A percentile compares a stretch with the other conserved stretches of the same genome.
Conservation (phyloP, 2,113 vertebrate genomes). For the Hemichromis elongatus region DNA sequence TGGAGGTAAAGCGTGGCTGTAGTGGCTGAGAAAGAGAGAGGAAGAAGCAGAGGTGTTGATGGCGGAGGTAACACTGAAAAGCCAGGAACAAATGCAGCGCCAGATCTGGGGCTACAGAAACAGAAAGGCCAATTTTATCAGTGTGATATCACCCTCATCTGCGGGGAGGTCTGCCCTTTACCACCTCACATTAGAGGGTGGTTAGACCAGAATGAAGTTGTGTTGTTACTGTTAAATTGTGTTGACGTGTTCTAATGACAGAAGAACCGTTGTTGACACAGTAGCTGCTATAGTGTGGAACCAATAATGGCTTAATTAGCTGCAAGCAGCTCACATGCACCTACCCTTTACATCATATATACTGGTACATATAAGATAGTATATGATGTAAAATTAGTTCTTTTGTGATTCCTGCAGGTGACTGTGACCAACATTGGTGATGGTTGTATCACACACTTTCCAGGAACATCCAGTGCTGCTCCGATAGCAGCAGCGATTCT, state of each 20-base stretch:
- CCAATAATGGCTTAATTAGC: not conserved
- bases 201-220: not conserved
- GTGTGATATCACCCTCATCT: slow-evolving; percentile 35
- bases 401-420: slow-evolving; percentile 76
- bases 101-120: slow-evolving; percentile 16
- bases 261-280: not conserved
- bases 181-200: slow-evolving; percentile 7
- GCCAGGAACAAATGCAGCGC: slow-evolving; percentile 2
- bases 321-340: not conserved
- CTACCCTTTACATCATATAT: not conserved
- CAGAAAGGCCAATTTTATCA: slow-evolving; percentile 43
- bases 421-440: slow-evolving; percentile 75
- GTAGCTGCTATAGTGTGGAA: not conserved
- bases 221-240: slow-evolving; percentile 11
- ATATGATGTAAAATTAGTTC: not conserved
- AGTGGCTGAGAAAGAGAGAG: slow-evolving; percentile 45
- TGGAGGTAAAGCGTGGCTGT: slow-evolving; percentile 66
- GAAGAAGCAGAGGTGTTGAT: slow-evolving; percentile 66
- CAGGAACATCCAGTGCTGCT: slow-evolving; percentile 61
- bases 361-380: not conserved
- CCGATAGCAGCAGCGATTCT: slow-evolving; percentile 47
- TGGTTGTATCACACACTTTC: slow-evolving; percentile 69
- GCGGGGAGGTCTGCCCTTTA: slow-evolving; percentile 12
- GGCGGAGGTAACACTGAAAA: slow-evolving; percentile 51
- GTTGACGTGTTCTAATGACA: not conserved